Percentiles rank a stretch among this genome's conserved stretches.
Conservation (phyloP, 2,888 invertebrate species). For the Aphidius colemani region DNA sequence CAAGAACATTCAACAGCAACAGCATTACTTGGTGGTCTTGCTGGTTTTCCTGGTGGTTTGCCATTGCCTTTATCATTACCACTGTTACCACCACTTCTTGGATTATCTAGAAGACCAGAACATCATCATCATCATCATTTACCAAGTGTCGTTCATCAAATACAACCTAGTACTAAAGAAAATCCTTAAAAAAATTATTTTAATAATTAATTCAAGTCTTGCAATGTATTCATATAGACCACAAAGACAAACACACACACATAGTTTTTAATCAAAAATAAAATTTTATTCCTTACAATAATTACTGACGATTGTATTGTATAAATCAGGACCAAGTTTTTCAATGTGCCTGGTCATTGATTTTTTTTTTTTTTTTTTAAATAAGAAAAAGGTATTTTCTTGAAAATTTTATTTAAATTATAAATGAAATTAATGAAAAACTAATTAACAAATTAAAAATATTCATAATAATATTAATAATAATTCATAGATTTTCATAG, state of each 20-base stretch:
- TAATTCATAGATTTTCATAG: not conserved
- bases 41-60: slow-evolving; percentile 53
- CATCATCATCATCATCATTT: slow-evolving; percentile 61
- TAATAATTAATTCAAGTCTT: too few species aligned
- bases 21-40: slow-evolving; percentile 52
- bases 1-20: slow-evolving; percentile 91
- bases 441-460: not conserved
- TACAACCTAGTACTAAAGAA: slow-evolving; percentile 54
- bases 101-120: slow-evolving; percentile 59
- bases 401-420: slow-evolving; percentile 9
- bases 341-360: slow-evolving; percentile 23
- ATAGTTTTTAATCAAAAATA: slow-evolving; percentile 2
- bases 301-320: too few species aligned
- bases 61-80: slow-evolving; percentile 61
- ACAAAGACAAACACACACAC: too few species aligned
- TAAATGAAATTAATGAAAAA: too few species aligned
- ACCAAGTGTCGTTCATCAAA: slow-evolving; percentile 54
- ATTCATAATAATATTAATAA: not conserved
- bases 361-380: too few species aligned
- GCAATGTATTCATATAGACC: too few species aligned
- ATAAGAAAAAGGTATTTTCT: slow-evolving; percentile 8
- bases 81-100: slow-evolving; percentile 61
- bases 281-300: too few species aligned
- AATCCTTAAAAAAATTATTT: slow-evolving; percentile 42
- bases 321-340: slow-evolving; percentile 21